Base-by-base conservation (phyloP, 2,797 vertebrate genomes). In the Cyclopterus lumpus region DNA sequence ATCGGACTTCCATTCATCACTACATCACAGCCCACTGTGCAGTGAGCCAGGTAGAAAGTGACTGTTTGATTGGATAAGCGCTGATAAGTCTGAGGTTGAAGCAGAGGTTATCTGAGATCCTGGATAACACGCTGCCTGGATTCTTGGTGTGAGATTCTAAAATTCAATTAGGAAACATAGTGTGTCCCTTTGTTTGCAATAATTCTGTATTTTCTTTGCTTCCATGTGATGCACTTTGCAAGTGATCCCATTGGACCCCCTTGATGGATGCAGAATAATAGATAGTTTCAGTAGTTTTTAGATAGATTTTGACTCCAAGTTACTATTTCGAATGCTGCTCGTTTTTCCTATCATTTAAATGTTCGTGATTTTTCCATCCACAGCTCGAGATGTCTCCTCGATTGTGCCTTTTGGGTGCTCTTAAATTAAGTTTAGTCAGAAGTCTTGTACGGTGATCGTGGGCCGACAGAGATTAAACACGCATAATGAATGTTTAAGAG, bases 401-500 rank as follows among this genome's bases (percentile, higher is more conserved):
- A 73, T 55, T 78, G 79, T 85, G 70, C 67, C 24, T 71, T 78
- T 73, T 55, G 15, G 67, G 55, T 71, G 66, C 82, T 71, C 71
- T 82, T 54, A 81, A 88, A 82, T 67, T 81, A 72, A 51, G 82
- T 89, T 85, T 81, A 80, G 85, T 88, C 76, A 67, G 75, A 67
- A 64, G 75, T 36, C 67, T 62, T 84, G 71, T 84, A 81, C 22
- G 71, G 81, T 86, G 68, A 88, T 76, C 64, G 68, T 16, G 76
- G 82, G 48, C 66, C 73, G 81, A 84, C 84, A 57, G 15, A 51
- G 75, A 53, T 83, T 86, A 84, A 88, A 76, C 58, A 40, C 32
- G 64, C 83, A 77, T 82, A 90, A 87, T 87, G 65, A 83, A 72
- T 65, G 77, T 88, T 88, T 86, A 68, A 82, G 72, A 67, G 77